Percentiles rank a stretch among this genome's conserved stretches.
Evolutionary conservation across 2,888 invertebrate species (phyloP).

Genomic region (Thereva unica): DNA sequence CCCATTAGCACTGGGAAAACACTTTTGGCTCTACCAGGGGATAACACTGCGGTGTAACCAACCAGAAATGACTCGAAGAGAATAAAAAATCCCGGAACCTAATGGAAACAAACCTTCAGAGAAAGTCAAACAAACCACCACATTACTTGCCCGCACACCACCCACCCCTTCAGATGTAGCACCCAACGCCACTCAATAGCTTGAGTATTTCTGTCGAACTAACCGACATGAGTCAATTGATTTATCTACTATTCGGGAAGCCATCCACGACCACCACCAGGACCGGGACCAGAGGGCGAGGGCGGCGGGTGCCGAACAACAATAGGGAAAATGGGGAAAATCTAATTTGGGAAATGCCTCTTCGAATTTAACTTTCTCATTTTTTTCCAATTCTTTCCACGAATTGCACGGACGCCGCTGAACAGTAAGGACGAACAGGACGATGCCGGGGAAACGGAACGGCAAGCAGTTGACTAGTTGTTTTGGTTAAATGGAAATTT

Average conservation of each 20-base stretch:
- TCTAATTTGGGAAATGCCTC: slow-evolving; percentile 33
- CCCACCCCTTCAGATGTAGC: slow-evolving; percentile 10
- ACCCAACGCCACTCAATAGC: slow-evolving; percentile 19
- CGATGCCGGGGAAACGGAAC: background rate
- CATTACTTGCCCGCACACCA: background rate
- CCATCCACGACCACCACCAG: slow-evolving; percentile 2
- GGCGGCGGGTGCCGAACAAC: slow-evolving; percentile 17
- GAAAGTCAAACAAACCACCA: slow-evolving; percentile 31
- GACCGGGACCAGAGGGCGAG: background rate
- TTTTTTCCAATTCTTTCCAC: background rate
- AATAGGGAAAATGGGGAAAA: slow-evolving; percentile 24
- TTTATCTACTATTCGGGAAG: slow-evolving; percentile 22
- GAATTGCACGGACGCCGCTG: background rate
- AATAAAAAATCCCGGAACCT: slow-evolving; percentile 10
- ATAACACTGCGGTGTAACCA: slow-evolving; percentile 10
- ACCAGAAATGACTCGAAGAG: slow-evolving; percentile 11
- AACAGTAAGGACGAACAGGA: background rate
- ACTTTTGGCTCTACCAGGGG: slow-evolving; percentile 13
- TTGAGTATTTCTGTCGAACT: slow-evolving; percentile 22
- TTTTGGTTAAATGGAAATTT: slow-evolving; percentile 34
- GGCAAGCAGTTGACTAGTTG: slow-evolving; percentile 29
- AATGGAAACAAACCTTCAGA: slow-evolving; percentile 18
- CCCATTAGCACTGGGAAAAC: slow-evolving; percentile 25
- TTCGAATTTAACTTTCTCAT: slow-evolving; percentile 32
- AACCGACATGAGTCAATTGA: slow-evolving; percentile 34